phyloP scores from a whole-genome alignment of 2,113 vertebrate genomes.

The Stegostoma tigrinum region DNA sequence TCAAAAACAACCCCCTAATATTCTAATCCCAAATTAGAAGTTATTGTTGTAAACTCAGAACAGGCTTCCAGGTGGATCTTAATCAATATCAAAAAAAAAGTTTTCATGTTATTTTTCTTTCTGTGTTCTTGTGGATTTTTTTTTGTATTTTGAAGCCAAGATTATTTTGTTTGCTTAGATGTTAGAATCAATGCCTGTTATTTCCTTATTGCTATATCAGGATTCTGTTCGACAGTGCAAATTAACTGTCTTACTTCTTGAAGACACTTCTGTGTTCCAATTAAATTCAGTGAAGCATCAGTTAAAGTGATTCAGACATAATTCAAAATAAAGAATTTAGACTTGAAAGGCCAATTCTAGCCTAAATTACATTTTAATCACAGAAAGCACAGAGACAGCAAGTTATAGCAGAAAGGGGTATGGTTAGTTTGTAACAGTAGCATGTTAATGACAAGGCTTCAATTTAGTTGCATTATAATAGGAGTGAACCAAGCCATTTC shows the following conservation, averaged over 20 bases:
- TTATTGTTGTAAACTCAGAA: not conserved
- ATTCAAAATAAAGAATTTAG: not conserved
- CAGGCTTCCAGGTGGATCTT: not conserved
- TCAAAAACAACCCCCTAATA: too few relatives aligned
- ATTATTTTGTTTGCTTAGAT: not conserved
- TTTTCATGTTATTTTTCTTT: not conserved
- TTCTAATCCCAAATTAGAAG: too few relatives aligned
- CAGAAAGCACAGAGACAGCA: not conserved
- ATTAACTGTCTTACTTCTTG: not conserved
- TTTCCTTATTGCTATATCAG: slow-evolving; percentile 3
- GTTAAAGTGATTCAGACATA: slow-evolving; percentile 1
- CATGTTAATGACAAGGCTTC: not conserved
- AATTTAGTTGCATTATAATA: not conserved
- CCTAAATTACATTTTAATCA: slow-evolving; percentile 10
- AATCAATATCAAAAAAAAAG: not conserved
- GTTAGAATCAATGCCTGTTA: not conserved
- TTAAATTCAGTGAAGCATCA: slow-evolving; percentile 26
- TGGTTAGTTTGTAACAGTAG: not conserved
- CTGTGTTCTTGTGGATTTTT: not conserved
- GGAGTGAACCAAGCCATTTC: not conserved
- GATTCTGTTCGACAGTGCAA: not conserved
- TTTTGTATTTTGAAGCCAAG: not conserved
- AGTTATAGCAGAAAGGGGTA: not conserved
- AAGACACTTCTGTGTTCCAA: not conserved
- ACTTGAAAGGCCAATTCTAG: not conserved